Evolutionary conservation across 2,888 invertebrate genomes (phyloP), one percentile per base, ranked within the genome.

Genomic region (Dioctria rufipes): DNA sequence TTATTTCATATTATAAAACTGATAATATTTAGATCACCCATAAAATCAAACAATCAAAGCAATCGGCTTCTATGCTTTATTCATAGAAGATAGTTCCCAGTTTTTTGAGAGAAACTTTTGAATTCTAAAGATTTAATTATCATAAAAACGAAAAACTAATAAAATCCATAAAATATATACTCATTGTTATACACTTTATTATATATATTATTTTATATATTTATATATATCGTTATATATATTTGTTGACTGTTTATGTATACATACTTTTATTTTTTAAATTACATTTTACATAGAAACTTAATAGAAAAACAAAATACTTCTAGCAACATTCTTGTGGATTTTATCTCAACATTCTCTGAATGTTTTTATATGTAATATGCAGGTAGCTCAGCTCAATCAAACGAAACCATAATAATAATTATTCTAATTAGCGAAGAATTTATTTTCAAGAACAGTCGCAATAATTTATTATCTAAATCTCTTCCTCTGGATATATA

Each of bases 161-260:
- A 11, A 54, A n/a, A 54, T 54, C 11, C 11, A 54, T 4, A n/a
- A 54, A 54, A 11, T 54, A 25, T 25, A 25, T 11, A 11, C 11
- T 54, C 54, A 11, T 73, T 42, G 73, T 58, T 73, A 73, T 73
- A 73, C 58, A 73, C 58, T 73, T 73, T 73, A 73, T 73, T 65
- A 6, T 73, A 73, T 73, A 60, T 73, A 73, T 73, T 73, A 73
- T 73, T 58, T 58, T 58, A 73, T 73, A 73, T 73, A 54, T n/a
- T 73, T 25, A 25, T 25, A 25, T 25, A 25, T 25, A 25, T 25
- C 25, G 0, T 73, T 73, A 73, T 58, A 73, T 73, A 73, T 73
- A 73, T 25, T 25, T 25, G 2, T 73, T 60, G 73, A 73, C 73
- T 73, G 73, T 60, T 73, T 25, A 61, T 61, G 37, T 60, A 73